Evolutionary conservation across 2,797 vertebrate species (phyloP).

Genomic region (Erethizon dorsatum): DNA sequence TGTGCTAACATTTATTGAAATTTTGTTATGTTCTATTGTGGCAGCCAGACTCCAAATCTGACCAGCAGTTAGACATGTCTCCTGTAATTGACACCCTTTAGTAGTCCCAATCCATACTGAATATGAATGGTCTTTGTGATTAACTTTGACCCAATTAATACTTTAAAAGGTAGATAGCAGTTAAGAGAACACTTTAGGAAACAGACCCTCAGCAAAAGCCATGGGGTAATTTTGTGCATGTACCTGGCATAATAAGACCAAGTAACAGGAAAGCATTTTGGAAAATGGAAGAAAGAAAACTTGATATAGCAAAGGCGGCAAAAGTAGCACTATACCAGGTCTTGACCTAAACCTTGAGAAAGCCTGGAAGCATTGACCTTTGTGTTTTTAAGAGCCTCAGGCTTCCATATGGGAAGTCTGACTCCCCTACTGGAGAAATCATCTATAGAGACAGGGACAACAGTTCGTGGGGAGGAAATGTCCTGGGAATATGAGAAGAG

Average conservation of each 20-base stretch:
- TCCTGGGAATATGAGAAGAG: neutral
- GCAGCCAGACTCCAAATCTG: neutral
- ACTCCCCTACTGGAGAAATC: neutral
- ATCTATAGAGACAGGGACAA: neutral
- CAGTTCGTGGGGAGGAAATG: neutral
- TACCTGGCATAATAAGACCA: neutral
- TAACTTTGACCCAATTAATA: neutral
- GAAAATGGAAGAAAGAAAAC: neutral
- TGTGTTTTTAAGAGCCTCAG: neutral
- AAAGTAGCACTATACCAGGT: neutral
- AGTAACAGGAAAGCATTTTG: neutral
- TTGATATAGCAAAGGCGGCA: neutral
- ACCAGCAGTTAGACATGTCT: neutral
- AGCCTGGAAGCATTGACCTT: neutral
- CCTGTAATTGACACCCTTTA: neutral
- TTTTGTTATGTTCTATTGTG: neutral
- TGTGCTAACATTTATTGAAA: neutral
- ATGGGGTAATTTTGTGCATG: neutral
- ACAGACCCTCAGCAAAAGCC: neutral
- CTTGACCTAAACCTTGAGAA: neutral
- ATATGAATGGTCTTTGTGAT: neutral
- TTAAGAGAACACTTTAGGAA: neutral
- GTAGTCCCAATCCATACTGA: neutral
- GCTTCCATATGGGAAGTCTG: neutral
- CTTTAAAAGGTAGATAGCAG: neutral